Base-by-base conservation (phyloP, 2,888 invertebrate species). In the Drosophila macrospina region DNA sequence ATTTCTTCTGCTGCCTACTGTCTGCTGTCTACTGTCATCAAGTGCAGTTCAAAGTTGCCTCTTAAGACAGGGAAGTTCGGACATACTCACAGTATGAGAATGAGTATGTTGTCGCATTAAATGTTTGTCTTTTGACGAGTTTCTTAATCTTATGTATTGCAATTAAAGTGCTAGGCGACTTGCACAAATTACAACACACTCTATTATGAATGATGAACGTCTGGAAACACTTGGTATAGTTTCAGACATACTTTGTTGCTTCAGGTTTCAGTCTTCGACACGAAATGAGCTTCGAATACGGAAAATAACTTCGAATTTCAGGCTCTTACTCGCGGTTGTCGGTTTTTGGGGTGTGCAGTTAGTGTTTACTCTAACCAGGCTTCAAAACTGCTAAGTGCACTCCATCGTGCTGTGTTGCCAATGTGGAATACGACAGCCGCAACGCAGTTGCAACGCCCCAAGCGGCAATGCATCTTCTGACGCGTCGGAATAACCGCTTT, bases 271-370 rank as follows among this genome's bases (percentile, higher is more conserved):
- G 26, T 13, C 52, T 28, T n/a, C 28, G 34, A 55, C 32, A 24
- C 13, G 13, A 54, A 75, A 80, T 60, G 59, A 62, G 74, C 67
- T 72, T 69, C 61, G 59, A 68, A 63, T 59, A 71, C 45, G 28
- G 51, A 50, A 74, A 71, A 81, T 78, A 74, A 59, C 65, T 81
- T 70, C 30, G 52, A 34, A 57, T 78, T 74, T 70, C 30, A 30
- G 37, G 51, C 52, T 48, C 44, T 55, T 59, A 13, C 45, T 42
- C 16, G 44, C 54, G 45, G 41, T 30, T 56, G 28, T 52, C 20
- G 48, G 57, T 32, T 59, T 57, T 36, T 20, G 47, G 60, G 44
- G 3, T 28, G 5, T 13, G 63, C 36, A 50, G 63, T 44, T 57
- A 56, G 24, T 68, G 48, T 45, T 11, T 24, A 44, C 24, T 37